Evolutionary conservation across 2,113 vertebrate genomes (phyloP).

Genomic region (Pristiophorus japonicus): DNA sequence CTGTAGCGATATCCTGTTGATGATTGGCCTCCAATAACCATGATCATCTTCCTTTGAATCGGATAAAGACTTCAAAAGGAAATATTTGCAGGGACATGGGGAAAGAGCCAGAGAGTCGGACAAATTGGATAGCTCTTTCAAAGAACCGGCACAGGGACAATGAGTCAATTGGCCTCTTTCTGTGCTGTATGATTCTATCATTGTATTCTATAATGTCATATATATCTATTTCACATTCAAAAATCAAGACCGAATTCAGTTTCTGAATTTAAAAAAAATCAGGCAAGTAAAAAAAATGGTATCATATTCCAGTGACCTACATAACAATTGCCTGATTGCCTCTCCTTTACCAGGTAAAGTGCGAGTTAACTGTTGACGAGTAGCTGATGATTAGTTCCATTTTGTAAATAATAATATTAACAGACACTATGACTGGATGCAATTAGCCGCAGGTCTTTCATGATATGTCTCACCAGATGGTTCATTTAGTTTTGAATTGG

Average conservation of each 20-base stretch:
- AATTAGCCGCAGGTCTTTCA: background rate
- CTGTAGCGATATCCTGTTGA: too few relatives aligned
- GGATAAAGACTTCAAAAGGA: too few relatives aligned
- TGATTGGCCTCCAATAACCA: too few relatives aligned
- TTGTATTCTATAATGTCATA: too few relatives aligned
- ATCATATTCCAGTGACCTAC: background rate
- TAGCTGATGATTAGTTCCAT: background rate
- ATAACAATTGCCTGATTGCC: background rate
- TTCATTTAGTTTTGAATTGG: background rate
- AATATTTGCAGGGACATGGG: too few relatives aligned
- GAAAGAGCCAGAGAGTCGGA: too few relatives aligned
- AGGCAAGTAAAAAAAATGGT: background rate
- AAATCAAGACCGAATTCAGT: background rate
- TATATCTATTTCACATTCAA: background rate
- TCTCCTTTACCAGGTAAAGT: background rate
- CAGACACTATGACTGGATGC: background rate
- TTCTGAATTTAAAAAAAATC: background rate
- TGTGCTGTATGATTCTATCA: too few relatives aligned
- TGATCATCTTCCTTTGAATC: too few relatives aligned
- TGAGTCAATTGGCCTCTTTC: too few relatives aligned
- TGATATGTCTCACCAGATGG: background rate
- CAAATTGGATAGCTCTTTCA: too few relatives aligned
- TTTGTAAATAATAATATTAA: background rate
- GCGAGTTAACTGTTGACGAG: background rate
- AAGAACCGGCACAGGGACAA: too few relatives aligned